Evolutionary conservation across 2,797 vertebrate species (phyloP).

Genomic region (Muscicapa striata): DNA sequence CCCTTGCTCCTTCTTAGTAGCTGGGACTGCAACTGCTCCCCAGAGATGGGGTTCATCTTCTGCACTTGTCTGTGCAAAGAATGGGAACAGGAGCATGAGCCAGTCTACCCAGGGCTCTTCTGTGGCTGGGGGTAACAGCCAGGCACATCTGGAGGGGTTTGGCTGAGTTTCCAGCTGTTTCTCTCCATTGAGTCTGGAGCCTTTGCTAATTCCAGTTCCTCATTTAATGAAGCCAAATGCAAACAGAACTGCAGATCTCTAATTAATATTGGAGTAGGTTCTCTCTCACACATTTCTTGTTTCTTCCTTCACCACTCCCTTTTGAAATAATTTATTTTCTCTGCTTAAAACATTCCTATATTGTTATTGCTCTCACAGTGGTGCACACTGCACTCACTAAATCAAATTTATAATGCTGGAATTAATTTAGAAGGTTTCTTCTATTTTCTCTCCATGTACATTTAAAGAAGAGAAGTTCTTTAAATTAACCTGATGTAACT

Average conservation of each 20-base stretch:
- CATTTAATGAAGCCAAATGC: not conserved
- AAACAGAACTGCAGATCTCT: slow-evolving; percentile 9
- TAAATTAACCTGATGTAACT: slow-evolving; percentile 64
- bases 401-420: slow-evolving; percentile 53
- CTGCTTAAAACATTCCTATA: not conserved
- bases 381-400: not conserved
- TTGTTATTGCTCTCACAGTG: slow-evolving; percentile 51
- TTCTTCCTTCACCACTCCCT: not conserved
- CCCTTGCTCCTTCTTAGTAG: not conserved
- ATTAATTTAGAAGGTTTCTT: slow-evolving; percentile 54
- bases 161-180: not conserved
- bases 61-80: not conserved
- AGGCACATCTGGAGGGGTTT: not conserved
- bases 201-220: not conserved
- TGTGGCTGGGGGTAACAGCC: not conserved
- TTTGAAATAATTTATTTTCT: slow-evolving; percentile 50
- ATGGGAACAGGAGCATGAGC: not conserved
- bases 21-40: not conserved
- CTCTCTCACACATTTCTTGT: not conserved
- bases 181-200: not conserved
- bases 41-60: not conserved
- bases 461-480: slow-evolving; percentile 52
- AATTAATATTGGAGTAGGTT: slow-evolving; percentile 30
- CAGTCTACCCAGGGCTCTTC: not conserved
- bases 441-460: slow-evolving; percentile 5